Percentiles rank a stretch among this genome's conserved stretches.
phyloP scores from a whole-genome alignment of 2,888 invertebrate genomes.

The Loripinus fragilis region DNA sequence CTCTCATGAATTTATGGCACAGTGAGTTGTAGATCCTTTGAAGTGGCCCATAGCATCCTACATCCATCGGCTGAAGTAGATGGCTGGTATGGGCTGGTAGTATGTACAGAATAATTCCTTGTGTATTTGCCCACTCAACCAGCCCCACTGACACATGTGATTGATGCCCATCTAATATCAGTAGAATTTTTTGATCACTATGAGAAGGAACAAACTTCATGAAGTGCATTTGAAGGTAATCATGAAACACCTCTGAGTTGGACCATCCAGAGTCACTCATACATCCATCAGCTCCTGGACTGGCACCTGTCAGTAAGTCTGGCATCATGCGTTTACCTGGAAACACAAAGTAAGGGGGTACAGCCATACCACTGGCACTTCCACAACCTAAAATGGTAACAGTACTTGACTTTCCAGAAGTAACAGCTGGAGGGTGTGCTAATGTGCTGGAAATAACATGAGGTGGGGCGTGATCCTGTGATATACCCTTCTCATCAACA shows the following conservation, averaged over 20 bases:
- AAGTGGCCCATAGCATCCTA: slow-evolving; percentile 42
- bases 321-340: slow-evolving; percentile 21
- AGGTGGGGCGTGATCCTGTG: slow-evolving; percentile 9
- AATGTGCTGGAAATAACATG: slow-evolving; percentile 6
- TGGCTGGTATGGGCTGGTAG: slow-evolving; percentile 41
- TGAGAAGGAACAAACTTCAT: background rate
- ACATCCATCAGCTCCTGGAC: slow-evolving; percentile 11
- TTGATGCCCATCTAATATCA: slow-evolving; percentile 20
- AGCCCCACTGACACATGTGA: slow-evolving; percentile 28
- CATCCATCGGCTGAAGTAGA: slow-evolving; percentile 47
- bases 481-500: slow-evolving; percentile 25
- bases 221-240: background rate
- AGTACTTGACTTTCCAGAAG: slow-evolving; percentile 20
- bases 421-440: slow-evolving; percentile 9
- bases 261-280: slow-evolving; percentile 25
- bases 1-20: slow-evolving; percentile 40
- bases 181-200: background rate
- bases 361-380: slow-evolving; percentile 25
- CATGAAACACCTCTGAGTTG: slow-evolving; percentile 18
- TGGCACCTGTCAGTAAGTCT: slow-evolving; percentile 1
- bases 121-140: slow-evolving; percentile 31
- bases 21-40: slow-evolving; percentile 37
- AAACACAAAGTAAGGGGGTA: slow-evolving; percentile 32
- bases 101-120: slow-evolving; percentile 33
- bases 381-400: slow-evolving; percentile 28